Evolutionary conservation across 2,797 vertebrate species (phyloP).

Genomic region (Xerus rutilus): DNA sequence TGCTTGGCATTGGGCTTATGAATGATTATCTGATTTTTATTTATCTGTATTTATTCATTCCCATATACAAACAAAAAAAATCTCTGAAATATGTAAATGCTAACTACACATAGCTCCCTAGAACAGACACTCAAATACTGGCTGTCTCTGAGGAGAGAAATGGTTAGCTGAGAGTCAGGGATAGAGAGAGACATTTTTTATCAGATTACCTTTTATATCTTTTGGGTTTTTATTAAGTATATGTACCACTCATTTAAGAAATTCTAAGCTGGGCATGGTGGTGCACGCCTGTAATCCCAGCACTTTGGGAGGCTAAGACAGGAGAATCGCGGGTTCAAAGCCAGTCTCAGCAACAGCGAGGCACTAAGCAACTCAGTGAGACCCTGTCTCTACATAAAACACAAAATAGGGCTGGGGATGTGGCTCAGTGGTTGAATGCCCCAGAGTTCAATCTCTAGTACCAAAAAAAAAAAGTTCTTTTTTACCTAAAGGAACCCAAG

Average conservation of each 20-base stretch:
- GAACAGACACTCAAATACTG: background rate
- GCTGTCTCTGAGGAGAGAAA: background rate
- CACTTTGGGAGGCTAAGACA: no score
- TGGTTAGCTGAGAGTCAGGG: background rate
- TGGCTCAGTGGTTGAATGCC: no score
- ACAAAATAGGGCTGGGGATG: no score
- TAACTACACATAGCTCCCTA: background rate
- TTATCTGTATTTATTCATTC: conserved; percentile 2
- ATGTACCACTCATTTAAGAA: background rate
- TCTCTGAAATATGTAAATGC: background rate
- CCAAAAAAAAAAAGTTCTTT: background rate
- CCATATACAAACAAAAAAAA: background rate
- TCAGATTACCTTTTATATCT: background rate
- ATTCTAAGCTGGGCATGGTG: background rate
- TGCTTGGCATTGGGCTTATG: background rate
- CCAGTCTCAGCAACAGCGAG: no score
- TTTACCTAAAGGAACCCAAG: conserved; percentile 39
- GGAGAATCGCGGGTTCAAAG: no score
- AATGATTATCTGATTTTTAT: background rate
- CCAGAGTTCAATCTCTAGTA: no score
- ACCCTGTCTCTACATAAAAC: no score
- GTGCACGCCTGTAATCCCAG: no score
- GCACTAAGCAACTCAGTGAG: no score
- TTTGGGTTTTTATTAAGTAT: background rate
- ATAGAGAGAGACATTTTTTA: background rate